Percentiles rank a stretch among this genome's conserved stretches.
These are phyloP conservation scores for Acanthis flammea DNA, from an alignment of 2,797 vertebrate species.

Conservation along the genomic window DNA sequence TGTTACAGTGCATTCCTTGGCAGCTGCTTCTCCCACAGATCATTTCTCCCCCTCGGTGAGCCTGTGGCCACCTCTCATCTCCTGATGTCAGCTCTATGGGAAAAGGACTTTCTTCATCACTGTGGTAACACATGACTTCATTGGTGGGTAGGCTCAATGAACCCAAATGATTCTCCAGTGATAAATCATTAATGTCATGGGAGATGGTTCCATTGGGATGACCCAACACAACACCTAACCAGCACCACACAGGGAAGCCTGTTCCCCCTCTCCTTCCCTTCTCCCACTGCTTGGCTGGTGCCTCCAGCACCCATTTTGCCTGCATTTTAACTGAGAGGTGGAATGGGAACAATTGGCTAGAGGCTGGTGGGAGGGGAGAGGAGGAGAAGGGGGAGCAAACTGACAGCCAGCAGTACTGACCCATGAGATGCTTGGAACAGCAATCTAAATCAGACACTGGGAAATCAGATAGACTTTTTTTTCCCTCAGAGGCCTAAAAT, in stretches of 20 bases:
- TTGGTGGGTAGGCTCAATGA: neutral
- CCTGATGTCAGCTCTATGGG: neutral
- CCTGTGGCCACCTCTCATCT: neutral
- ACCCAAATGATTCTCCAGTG: neutral
- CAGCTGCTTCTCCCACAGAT: neutral
- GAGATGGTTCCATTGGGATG: neutral
- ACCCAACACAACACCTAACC: neutral
- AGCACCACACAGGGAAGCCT: neutral
- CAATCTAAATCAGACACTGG: neutral
- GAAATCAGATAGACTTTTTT: neutral
- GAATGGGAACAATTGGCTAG: neutral
- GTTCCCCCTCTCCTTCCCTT: neutral
- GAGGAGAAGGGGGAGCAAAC: neutral
- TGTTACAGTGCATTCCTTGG: neutral
- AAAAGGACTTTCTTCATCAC: neutral
- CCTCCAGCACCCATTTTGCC: neutral
- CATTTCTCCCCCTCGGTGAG: fast-evolving
- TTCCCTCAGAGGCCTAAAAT: neutral
- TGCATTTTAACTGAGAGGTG: fast-evolving
- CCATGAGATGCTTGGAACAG: fast-evolving
- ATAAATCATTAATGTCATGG: neutral
- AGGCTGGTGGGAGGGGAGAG: neutral
- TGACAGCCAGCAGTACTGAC: neutral
- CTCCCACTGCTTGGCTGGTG: neutral
- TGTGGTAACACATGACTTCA: no score